Conservation (phyloP, 1,140 invertebrate species). For the Doryteuthis pealeii region DNA sequence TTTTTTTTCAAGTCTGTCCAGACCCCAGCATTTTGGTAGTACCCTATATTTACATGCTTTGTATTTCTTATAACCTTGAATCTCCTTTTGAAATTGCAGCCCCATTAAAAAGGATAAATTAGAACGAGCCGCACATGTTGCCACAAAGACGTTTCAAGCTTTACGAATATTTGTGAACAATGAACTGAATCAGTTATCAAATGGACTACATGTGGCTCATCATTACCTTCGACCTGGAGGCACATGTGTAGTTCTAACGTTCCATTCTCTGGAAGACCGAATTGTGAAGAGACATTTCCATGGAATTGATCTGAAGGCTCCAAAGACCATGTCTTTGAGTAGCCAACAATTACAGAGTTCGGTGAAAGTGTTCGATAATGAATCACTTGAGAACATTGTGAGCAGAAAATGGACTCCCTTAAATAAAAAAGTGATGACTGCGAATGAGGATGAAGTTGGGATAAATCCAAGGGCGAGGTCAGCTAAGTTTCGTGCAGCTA, state of each 20-base stretch:
- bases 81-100: conserved; percentile 22
- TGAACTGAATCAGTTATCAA: conserved; percentile 94
- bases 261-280: conserved; percentile 94
- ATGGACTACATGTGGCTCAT: conserved; percentile 78
- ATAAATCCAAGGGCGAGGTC: conserved; percentile 82
- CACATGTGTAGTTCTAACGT: conserved; percentile 78
- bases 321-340: conserved; percentile 31
- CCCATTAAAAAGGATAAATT: conserved; percentile 68
- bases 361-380: conserved; percentile 19
- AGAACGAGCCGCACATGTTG: conserved; percentile 74
- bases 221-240: conserved; percentile 77
- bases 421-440: conserved; percentile 78
- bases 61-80: too few relatives aligned
- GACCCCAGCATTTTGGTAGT: too few relatives aligned
- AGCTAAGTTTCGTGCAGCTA: conserved; percentile 82
- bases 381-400: conserved; percentile 66
- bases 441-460: conserved; percentile 73
- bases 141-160: conserved; percentile 93
- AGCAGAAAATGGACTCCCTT: conserved; percentile 74
- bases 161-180: conserved; percentile 95
- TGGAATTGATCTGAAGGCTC: conserved; percentile 42
- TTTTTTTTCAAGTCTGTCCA: too few relatives aligned
- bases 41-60: too few relatives aligned
- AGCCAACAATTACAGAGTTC: conserved; percentile 24
- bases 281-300: conserved; percentile 87